Evolutionary conservation across 2,888 invertebrate genomes (phyloP), one percentile per base, ranked within the genome.

Genomic region (Thereva nobilitata): DNA sequence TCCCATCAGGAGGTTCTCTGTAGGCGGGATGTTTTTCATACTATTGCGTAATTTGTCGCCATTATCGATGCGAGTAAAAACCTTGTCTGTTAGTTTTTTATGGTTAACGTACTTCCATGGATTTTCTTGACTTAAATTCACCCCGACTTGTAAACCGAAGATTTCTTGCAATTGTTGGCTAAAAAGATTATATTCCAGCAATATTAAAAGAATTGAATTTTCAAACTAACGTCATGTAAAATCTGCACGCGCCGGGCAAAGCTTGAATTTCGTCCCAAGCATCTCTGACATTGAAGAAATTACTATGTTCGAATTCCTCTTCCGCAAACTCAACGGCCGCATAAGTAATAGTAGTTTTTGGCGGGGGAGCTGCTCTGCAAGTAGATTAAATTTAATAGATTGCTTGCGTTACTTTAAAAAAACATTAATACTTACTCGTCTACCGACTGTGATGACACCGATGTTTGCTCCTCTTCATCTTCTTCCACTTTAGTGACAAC

Each of bases 81-180:
- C 82, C 63, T 84, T 82, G 72, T 90, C 88, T 57, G 85, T 81
- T 1, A 92, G 80, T 52, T 84, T 80, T 41, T 84, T 83, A 76
- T 86, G 90, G 23, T 80, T 81, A 0, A 91, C 80, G 68, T 82
- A 83, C 69, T 87, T 87, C 91, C 91, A 92, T 0, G 91, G 91
- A 73, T 85, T 86, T 76, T 91, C 91, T 12, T 87, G 85, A 1
- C 86, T 89, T 0, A 92, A 84, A 74, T 91, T 84, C 44, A 84
- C 81, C 0, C 90, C 91, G 49, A 90, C 84, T 2, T 86, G 83
- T 71, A 88, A 83, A 68, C 87, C 87, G 8, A 90, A 77, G 1
- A 68, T 52, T 66, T 75, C 76, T 68, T 81, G 80, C 1, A 67
- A 70, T 8, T 72, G 69, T 4, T 71, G 69, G 40, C 75, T 76